Evolutionary conservation across 2,113 vertebrate species (phyloP).

Genomic region (Aegotheles bennettii): DNA sequence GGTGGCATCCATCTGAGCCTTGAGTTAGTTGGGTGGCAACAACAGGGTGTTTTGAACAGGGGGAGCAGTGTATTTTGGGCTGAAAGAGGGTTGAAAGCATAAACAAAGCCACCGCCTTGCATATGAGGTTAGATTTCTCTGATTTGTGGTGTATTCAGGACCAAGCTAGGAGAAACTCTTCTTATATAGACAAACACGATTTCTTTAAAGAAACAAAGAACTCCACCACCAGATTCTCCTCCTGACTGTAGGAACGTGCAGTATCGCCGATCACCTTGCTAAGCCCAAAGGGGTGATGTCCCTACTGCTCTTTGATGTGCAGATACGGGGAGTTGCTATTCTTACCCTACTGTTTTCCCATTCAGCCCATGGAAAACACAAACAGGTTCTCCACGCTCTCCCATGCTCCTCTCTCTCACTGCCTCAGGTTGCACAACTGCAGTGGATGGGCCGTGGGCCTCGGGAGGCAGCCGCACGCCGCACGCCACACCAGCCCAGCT

Average conservation of each 20-base stretch:
- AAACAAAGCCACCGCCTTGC: background rate
- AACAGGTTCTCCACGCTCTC: background rate
- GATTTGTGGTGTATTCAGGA: background rate
- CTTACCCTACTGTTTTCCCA: background rate
- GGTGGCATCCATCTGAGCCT: background rate
- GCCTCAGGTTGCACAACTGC: background rate
- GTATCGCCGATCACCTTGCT: background rate
- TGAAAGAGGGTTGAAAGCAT: background rate
- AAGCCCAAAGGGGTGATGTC: background rate
- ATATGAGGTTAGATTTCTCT: background rate
- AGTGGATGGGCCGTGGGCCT: accelerated
- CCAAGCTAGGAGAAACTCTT: background rate
- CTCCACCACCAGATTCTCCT: background rate
- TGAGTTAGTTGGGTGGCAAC: background rate
- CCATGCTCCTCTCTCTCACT: background rate
- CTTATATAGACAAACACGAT: background rate
- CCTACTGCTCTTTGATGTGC: background rate
- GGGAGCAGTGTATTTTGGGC: background rate
- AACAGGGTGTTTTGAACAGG: background rate
- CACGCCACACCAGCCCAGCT: accelerated
- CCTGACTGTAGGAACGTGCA: background rate
- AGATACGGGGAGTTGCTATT: background rate
- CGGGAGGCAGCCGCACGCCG: too few relatives aligned
- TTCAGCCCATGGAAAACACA: background rate
- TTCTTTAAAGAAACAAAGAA: background rate